phyloP scores from a whole-genome alignment of 2,113 vertebrate genomes.

The Gobio gobio region DNA sequence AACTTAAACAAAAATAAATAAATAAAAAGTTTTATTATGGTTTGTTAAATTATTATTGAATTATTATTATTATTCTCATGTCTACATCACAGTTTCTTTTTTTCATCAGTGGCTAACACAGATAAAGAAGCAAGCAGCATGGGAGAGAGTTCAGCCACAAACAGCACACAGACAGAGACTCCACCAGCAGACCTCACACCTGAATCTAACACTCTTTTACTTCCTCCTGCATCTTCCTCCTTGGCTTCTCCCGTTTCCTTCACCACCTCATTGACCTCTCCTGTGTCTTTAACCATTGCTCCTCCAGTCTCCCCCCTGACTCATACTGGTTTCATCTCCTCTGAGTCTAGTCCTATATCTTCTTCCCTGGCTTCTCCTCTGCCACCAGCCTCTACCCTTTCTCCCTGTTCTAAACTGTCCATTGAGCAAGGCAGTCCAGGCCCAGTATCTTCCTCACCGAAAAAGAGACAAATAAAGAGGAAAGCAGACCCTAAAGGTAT shows the following conservation, averaged over 20 bases:
- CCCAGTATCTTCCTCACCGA: too few species aligned
- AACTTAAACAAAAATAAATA: too few species aligned
- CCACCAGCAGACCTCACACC: background rate
- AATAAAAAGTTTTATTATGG: too few species aligned
- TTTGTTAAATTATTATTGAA: background rate
- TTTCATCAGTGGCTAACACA: background rate
- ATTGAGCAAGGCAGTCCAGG: too few species aligned
- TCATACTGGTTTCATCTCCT: too few species aligned
- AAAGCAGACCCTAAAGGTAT: too few species aligned
- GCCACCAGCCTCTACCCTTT: too few species aligned
- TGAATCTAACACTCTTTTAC: background rate
- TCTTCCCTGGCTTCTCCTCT: too few species aligned
- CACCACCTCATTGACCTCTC: background rate
- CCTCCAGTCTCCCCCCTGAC: too few species aligned
- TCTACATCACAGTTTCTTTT: background rate
- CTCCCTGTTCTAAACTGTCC: too few species aligned
- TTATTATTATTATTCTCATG: background rate
- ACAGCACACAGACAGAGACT: background rate
- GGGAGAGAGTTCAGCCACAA: background rate
- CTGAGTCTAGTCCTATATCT: background rate
- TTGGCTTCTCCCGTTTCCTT: background rate
- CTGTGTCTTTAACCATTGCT: too few species aligned
- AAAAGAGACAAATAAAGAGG: too few species aligned
- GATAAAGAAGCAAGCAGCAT: background rate
- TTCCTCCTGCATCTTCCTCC: background rate